A percentile compares a stretch with the other conserved stretches of the same genome.
These are phyloP conservation scores for Enteromius fasciolatus DNA, from an alignment of 2,797 vertebrate genomes.

Conservation along the genomic window DNA sequence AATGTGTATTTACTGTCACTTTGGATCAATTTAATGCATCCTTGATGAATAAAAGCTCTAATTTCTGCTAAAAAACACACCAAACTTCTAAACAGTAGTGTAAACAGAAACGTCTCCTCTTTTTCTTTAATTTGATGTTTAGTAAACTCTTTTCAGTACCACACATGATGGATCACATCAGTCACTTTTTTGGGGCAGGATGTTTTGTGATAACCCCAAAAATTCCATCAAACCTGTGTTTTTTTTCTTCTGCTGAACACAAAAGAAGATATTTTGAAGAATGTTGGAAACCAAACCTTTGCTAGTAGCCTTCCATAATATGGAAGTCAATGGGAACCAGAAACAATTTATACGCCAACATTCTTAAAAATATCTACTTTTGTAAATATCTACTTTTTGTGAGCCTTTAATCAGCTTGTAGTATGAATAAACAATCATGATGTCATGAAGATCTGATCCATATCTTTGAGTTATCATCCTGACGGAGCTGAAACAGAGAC, in stretches of 20 bases:
- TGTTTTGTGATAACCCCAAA: not conserved
- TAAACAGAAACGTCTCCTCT: not conserved
- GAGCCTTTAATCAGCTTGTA: not conserved
- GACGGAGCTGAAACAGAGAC: slow-evolving; percentile 8
- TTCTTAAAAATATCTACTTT: not conserved
- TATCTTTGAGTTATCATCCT: not conserved
- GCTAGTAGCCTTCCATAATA: not conserved
- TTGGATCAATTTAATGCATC: not conserved
- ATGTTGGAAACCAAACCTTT: not conserved
- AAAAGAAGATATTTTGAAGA: not conserved
- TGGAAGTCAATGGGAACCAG: not conserved
- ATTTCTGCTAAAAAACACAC: not conserved
- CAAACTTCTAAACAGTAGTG: not conserved
- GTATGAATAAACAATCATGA: not conserved
- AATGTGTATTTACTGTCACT: not conserved
- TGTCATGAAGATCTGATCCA: not conserved
- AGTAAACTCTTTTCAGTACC: not conserved
- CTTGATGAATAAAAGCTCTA: not conserved
- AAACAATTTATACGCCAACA: not conserved
- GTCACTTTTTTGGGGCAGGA: not conserved
- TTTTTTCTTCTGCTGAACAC: not conserved
- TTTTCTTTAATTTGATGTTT: not conserved
- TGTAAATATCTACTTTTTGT: not conserved
- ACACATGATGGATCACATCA: not conserved
- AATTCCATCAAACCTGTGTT: not conserved